Base-by-base conservation (phyloP, 2,797 vertebrate species). In the Cossypha niveicapilla region DNA sequence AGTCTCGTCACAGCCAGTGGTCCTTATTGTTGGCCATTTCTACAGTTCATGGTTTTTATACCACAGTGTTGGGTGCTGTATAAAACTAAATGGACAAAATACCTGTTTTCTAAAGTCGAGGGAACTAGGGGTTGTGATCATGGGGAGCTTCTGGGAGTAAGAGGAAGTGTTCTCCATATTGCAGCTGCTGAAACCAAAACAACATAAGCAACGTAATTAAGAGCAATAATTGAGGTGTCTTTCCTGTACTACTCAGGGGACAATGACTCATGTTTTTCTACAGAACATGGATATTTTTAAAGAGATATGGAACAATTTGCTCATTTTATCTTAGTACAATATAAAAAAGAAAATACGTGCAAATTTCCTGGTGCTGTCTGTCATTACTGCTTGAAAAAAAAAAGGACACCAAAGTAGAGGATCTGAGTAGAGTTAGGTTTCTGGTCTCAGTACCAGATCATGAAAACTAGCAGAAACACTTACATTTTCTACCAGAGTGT, bases 151-250 rank as follows among this genome's bases (percentile, higher is more conserved):
- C 27, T 42, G 11, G 35, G 30, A 85, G 19, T 45, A 47, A 73
- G 32, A 75, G 62, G 25, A 84, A 44, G 13, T 76, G n/a, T 12
- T 85, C 21, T 50, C 27, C 14, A 7, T 58, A 28, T 51, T 82
- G 63, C 51, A 79, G 3, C 27, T 51, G 54, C 60, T 66, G 56
- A 77, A 76, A 54, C 18, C 0, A 7, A 57, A 75, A 35, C 14
- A 30, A 27, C 0, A 0, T 48, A 41, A 83, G 27, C 27, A 62
- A 5, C 2, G 2, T 63, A 57, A 28, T 70, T 70, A 47, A 28
- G 25, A 71, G 68, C 48, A 48, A 3, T 86, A 63, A 47, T 41
- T 83, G 53, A 93, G 41, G 12, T 74, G 39, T n/a, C 18, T 77
- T 72, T 86, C 22, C 9, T 63, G 25, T 65, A 32, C 66, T n/a